phyloP scores from a whole-genome alignment of 2,797 vertebrate genomes.

The Artibeus jamaicensis region DNA sequence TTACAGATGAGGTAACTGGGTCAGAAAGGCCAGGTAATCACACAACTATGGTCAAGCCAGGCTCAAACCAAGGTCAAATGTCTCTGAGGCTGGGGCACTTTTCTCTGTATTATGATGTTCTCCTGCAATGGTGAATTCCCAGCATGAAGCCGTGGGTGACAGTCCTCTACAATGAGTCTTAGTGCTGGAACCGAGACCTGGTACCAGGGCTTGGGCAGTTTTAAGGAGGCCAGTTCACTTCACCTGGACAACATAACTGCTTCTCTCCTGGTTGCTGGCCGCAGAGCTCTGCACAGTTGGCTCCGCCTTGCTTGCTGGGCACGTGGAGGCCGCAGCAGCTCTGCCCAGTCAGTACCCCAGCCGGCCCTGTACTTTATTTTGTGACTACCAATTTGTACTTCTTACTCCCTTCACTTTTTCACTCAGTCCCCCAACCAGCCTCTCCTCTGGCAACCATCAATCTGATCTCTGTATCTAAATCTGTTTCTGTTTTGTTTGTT shows the following conservation, averaged over 20 bases:
- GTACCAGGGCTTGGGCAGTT: not conserved
- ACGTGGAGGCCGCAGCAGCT: no score
- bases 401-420: not conserved
- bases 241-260: not conserved
- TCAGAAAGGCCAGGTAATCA: not conserved
- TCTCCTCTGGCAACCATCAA: not conserved
- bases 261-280: not conserved
- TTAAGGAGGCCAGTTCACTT: constrained; percentile 40
- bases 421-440: not conserved
- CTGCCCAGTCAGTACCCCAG: no score
- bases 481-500: not conserved
- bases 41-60: not conserved
- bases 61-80: not conserved
- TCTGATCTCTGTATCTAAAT: not conserved
- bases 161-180: not conserved
- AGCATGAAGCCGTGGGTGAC: not conserved
- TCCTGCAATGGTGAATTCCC: not conserved
- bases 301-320: not conserved
- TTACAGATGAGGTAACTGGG: not conserved
- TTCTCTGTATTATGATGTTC: not conserved
- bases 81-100: not conserved
- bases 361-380: not conserved
- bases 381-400: not conserved
- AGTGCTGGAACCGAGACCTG: not conserved
- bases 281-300: not conserved